Evolutionary conservation across 1,140 invertebrate species (phyloP), one percentile per base, ranked within the genome.

Genomic region (Berghia stephanieae): DNA sequence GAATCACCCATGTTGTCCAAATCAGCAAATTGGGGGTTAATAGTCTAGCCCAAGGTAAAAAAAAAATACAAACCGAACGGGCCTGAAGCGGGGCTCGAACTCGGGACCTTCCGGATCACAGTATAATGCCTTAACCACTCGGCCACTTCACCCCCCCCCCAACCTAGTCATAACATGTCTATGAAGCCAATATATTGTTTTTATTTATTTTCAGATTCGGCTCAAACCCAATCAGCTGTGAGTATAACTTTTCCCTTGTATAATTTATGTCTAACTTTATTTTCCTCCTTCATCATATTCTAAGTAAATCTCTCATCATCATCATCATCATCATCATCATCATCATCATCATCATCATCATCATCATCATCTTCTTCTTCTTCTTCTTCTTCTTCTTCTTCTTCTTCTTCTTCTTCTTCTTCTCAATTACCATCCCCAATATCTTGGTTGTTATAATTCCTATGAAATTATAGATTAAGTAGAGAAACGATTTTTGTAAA

Each of bases 171-270:
- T n/a, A n/a, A n/a, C n/a, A n/a, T n/a, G n/a, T 60, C 24, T 13
- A 60, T 60, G 57, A 78, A 73, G 46, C 27, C 27, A 63, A 13
- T 69, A 8, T 8, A 8, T 42, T n/a, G 18, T 71, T 46, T 46
- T 71, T 46, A n/a, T 46, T 21, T 71, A 44, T 24, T 24, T 44
- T 71, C 69, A 44, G n/a, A 71, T 46, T 71, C 34, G 31, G 8
- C 44, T 16, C 27, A 44, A 34, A 44, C 49, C 43, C 13, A 5
- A 34, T 8, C 27, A 13, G 44, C 43, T n/a, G n/a, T 52, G 24
- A 49, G 43, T 52, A 10, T 73, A 10, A 18, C 10, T 42, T 24
- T 70, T 2, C 43, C 6, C 13, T 0, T 43, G 6, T 44, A 13
- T 42, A 49, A 49, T 49, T 49, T 13, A 24, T 13, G 38, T 52